These are phyloP conservation scores for Leptinotarsa peninsularis DNA, from an alignment of 2,888 invertebrate genomes.

Conservation along the genomic window DNA sequence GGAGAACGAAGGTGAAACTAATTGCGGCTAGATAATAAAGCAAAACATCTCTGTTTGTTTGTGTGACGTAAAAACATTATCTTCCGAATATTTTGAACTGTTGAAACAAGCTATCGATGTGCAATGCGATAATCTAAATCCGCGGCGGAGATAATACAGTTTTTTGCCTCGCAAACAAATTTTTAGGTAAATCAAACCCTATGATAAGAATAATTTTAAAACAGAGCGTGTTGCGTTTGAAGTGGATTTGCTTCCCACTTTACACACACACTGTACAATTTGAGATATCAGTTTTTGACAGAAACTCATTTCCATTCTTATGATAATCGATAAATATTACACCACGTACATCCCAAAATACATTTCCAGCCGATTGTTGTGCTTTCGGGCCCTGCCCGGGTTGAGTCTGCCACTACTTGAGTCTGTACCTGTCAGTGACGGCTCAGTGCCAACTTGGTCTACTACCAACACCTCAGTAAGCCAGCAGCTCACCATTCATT, in stretches of 20 bases:
- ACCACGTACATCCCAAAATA: no score
- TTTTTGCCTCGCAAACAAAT: background rate
- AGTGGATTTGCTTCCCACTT: background rate
- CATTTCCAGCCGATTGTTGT: no score
- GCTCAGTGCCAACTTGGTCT: no score
- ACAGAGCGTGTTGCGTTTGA: background rate
- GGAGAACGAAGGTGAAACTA: constrained; percentile 9
- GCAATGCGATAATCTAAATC: constrained; percentile 37
- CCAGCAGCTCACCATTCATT: no score
- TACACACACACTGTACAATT: no score
- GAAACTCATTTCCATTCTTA: no score
- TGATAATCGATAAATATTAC: no score
- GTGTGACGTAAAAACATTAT: constrained; percentile 32
- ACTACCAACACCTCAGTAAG: no score
- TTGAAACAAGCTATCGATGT: constrained; percentile 32
- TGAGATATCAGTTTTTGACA: no score
- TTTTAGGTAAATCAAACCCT: background rate
- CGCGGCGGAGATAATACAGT: constrained; percentile 25
- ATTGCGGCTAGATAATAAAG: background rate
- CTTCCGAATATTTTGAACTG: constrained; percentile 35
- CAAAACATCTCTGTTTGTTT: background rate
- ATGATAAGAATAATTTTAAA: background rate
- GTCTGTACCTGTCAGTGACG: no score
- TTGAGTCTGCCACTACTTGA: no score
- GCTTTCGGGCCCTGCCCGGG: no score